Evolutionary conservation across 1,140 invertebrate genomes (phyloP), one percentile per base, ranked within the genome.

Genomic region (Drosophila kurseongensis): DNA sequence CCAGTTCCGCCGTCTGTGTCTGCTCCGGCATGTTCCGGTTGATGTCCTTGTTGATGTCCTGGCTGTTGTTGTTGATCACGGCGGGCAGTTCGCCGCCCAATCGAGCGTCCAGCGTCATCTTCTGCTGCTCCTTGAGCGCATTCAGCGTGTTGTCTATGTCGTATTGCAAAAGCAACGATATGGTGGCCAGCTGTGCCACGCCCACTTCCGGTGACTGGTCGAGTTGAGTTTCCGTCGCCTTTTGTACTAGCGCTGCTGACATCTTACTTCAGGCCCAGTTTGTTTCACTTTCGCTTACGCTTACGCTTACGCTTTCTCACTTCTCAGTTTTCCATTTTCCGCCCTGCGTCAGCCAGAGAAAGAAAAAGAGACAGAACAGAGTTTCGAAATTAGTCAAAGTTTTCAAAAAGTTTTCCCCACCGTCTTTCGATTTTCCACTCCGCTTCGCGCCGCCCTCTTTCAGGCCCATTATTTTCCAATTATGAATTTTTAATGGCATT

Each of bases 91-190:
- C 60, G 38, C 55, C 55, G 13, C 60, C 60, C 55, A 63, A 36
- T 40, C 60, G 63, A 50, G 60, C 57, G 75, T 75, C 72, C 62
- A 82, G 66, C 42, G 63, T 83, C 57, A 67, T 61, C 48, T 65
- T 82, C 16, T 66, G 62, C 4, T 89, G 79, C 62, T 92, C 89
- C 61, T 91, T 89, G 52, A 92, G 79, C 23, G 91, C 85, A 80
- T 92, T 92, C 67, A 92, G 60, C n/a, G 91, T 90, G 42, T 92
- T 92, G 72, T 92, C 91, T 56, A 92, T 92, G 72, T 92, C 86
- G 80, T 92, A 92, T 73, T 92, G 89, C 61, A 91, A 72, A 73
- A 92, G 86, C 58, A 86, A 65, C 71, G 91, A 91, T 71, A 91
- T 91, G 41, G 80, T 80, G 9, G 86, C 80, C 27, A 85, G 62